These are phyloP conservation scores for Pseudochirops cupreus DNA, from an alignment of 2,797 vertebrate genomes.

Conservation along the genomic window DNA sequence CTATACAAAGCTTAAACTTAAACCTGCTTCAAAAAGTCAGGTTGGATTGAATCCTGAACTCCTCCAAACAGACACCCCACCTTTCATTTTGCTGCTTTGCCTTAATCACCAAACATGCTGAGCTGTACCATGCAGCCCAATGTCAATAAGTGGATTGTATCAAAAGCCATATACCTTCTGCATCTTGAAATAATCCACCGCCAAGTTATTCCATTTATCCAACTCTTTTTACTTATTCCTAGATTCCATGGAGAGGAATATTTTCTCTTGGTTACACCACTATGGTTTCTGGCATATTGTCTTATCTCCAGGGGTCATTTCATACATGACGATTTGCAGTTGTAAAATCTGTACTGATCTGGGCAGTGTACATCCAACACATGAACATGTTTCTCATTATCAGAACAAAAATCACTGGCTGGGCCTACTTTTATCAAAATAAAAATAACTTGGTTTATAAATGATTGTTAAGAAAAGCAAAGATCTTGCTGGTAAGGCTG, in stretches of 20 bases:
- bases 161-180: constrained; percentile 32
- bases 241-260: constrained; percentile 45
- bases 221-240: constrained; percentile 44
- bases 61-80: constrained; percentile 51
- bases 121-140: not conserved
- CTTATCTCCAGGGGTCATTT: constrained; percentile 19
- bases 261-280: constrained; percentile 1
- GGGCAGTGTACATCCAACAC: not conserved
- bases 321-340: not conserved
- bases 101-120: constrained; percentile 13
- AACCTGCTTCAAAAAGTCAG: constrained; percentile 57
- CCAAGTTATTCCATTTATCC: not conserved
- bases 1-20: constrained; percentile 37
- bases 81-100: constrained; percentile 45
- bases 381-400: constrained; percentile 52
- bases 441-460: constrained; percentile 62
- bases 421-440: constrained; percentile 50
- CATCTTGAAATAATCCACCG: not conserved
- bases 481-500: constrained; percentile 53
- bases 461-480: constrained; percentile 62
- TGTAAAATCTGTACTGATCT: constrained; percentile 7
- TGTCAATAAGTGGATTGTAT: constrained; percentile 40
- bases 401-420: constrained; percentile 46
- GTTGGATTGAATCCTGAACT: constrained; percentile 56
- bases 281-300: not conserved